These are phyloP conservation scores for Eilema caniola DNA, from an alignment of 2,888 invertebrate genomes.

Conservation along the genomic window DNA sequence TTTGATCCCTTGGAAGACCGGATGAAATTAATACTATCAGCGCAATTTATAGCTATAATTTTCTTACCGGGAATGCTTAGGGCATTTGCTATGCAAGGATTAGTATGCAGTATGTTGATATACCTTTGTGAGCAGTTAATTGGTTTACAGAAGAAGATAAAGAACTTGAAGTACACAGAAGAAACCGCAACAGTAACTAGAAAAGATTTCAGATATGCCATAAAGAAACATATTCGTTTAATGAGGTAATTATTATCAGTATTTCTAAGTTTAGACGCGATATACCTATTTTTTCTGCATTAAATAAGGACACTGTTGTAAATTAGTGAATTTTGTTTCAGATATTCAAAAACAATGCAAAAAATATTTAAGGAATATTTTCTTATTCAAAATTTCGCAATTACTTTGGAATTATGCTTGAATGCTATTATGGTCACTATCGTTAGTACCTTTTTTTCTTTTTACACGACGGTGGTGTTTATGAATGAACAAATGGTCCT, in stretches of 20 bases:
- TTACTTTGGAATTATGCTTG: constrained; percentile 74
- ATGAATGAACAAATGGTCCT: too few species aligned
- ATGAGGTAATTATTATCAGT: constrained; percentile 59
- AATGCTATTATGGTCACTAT: constrained; percentile 73
- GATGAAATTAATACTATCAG: constrained; percentile 60
- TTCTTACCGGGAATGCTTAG: constrained; percentile 66
- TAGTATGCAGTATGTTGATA: constrained; percentile 73
- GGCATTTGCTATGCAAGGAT: constrained; percentile 72
- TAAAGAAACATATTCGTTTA: constrained; percentile 73
- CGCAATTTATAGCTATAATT: constrained; percentile 58
- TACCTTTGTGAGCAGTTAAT: constrained; percentile 76
- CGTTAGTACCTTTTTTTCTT: constrained; percentile 56
- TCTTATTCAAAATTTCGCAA: constrained; percentile 73
- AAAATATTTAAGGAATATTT: constrained; percentile 74
- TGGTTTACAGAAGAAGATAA: constrained; percentile 63
- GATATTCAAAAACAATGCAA: constrained; percentile 67
- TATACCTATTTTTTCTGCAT: background rate
- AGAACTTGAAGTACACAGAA: constrained; percentile 54
- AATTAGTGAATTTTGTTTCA: constrained; percentile 46
- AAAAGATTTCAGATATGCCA: constrained; percentile 61
- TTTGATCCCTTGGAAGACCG: constrained; percentile 65
- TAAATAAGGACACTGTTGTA: background rate
- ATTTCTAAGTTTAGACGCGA: background rate
- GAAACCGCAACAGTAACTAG: constrained; percentile 54
- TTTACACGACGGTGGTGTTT: background rate